Evolutionary conservation across 2,113 vertebrate genomes (phyloP).

Genomic region (Microcebus tavaratra): DNA sequence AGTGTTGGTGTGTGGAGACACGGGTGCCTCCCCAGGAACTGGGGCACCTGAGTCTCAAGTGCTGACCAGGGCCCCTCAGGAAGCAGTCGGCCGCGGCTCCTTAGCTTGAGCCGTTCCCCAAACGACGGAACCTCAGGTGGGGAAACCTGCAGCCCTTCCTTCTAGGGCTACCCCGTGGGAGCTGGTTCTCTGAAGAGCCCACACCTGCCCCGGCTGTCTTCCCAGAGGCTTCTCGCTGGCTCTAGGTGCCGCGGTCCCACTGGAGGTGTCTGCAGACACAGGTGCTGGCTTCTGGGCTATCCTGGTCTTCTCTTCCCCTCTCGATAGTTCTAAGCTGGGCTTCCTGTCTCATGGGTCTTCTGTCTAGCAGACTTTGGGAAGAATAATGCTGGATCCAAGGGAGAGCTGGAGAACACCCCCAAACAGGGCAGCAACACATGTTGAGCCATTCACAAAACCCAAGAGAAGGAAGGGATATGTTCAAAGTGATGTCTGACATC

Average conservation of each 20-base stretch:
- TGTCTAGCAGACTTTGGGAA: not conserved
- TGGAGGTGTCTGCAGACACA: no score
- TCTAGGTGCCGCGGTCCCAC: not conserved
- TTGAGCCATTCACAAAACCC: not conserved
- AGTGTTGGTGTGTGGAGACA: rapidly evolving
- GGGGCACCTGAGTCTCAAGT: no score
- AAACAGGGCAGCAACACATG: no score
- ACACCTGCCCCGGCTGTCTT: rapidly evolving
- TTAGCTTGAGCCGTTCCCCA: not conserved
- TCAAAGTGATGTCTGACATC: not conserved
- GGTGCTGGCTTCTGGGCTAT: no score
- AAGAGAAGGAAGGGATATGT: rapidly evolving
- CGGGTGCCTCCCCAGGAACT: not conserved
- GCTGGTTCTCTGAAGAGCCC: not conserved
- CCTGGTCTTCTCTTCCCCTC: no score
- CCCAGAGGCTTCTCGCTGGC: not conserved
- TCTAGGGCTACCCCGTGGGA: no score
- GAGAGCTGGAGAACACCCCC: not conserved
- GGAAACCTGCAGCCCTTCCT: not conserved
- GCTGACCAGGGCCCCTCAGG: not conserved
- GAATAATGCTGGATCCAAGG: not conserved
- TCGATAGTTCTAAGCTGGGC: not conserved
- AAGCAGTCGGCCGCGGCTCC: not conserved
- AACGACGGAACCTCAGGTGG: not conserved
- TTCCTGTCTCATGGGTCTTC: not conserved